Percentiles rank a stretch among this genome's conserved stretches.
phyloP scores from a whole-genome alignment of 2,113 vertebrate genomes.

The Callaeas wilsoni region DNA sequence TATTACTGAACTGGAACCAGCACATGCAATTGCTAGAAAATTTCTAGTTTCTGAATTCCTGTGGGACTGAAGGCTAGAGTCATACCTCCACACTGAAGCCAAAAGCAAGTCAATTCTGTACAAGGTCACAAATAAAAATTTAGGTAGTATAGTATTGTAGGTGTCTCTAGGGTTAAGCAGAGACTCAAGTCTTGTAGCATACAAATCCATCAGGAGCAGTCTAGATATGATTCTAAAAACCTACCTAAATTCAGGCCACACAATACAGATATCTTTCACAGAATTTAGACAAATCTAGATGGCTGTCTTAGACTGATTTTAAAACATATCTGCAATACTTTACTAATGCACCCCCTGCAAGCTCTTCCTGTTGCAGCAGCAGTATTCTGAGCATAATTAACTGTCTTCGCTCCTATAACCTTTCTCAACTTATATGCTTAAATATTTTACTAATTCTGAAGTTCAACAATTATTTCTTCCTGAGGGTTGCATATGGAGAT shows the following conservation, averaged over 20 bases:
- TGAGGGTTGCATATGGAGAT: neutral
- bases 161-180: neutral
- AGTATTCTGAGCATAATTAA: neutral
- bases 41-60: neutral
- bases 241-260: neutral
- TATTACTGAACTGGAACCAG: neutral
- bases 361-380: neutral
- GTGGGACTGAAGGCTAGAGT: neutral
- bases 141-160: neutral
- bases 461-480: neutral
- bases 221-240: neutral
- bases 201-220: neutral
- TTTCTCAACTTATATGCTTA: neutral
- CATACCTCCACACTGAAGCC: neutral
- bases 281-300: neutral
- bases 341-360: neutral
- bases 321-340: neutral
- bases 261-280: neutral
- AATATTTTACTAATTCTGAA: neutral
- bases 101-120: neutral
- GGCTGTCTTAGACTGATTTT: neutral
- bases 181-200: neutral
- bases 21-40: neutral
- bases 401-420: neutral
- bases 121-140: neutral